Evolutionary conservation across 1,140 invertebrate species (phyloP), one percentile per base, ranked within the genome.

Genomic region (Macrosteles quadrilineatus): DNA sequence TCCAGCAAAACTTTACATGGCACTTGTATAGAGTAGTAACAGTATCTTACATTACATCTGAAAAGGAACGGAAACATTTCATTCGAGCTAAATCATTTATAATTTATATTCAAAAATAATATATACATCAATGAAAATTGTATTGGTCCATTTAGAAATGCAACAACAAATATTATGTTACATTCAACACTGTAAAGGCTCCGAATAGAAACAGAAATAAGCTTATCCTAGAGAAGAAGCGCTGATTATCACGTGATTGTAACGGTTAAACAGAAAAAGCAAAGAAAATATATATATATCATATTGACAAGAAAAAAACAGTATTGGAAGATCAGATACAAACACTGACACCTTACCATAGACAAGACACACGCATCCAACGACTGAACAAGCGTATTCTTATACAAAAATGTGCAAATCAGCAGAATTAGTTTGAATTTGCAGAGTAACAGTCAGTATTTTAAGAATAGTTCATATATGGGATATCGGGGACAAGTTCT

Each of bases 111-210:
- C 4, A 21, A 50, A 59, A 59, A 27, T 59, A 59, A 59, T 59
- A 27, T 59, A 59, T 59, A 59, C 55, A 59, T 50, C 47, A 50
- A 59, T 59, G 27, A 59, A 59, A 59, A 27, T 59, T 25, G 21
- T 59, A 59, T 59, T 59, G 55, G 55, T 59, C 55, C 55, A 59
- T 59, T 59, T 59, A 59, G 55, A 59, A 59, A 59, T 59, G 55
- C 55, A 59, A 59, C 55, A 59, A 59, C 55, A 59, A 59, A 59
- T 30, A 59, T 50, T 59, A 59, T 59, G 55, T 59, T 59, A 59
- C 55, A 59, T 50, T 17, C n/a, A 59, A 59, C 55, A 59, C 12
- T 59, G 55, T 30, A 14, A 30, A 59, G 55, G 55, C 55, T 59
- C n/a, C 27, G 55, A 23, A 30, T 59, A 27, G 23, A 23, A 59